Conservation (phyloP, 1,140 invertebrate genomes). For the Orius laevigatus region DNA sequence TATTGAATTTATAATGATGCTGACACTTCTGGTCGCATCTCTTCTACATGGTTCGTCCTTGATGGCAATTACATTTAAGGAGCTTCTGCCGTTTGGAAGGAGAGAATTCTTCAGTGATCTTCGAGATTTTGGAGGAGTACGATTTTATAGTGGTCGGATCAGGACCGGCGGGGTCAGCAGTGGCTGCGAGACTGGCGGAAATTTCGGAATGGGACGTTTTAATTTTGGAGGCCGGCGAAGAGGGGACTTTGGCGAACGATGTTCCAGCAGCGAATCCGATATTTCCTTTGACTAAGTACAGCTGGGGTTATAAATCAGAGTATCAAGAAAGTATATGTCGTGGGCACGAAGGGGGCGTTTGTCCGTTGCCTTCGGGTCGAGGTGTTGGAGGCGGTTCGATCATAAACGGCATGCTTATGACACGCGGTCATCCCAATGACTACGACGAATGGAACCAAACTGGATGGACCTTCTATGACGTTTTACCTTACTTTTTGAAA, state of each 20-base stretch:
- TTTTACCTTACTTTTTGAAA: slow-evolving; percentile 41
- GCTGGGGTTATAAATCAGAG: slow-evolving; percentile 55
- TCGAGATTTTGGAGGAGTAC: slow-evolving; percentile 16
- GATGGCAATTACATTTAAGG: too few relatives aligned
- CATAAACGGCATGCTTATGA: slow-evolving; percentile 36
- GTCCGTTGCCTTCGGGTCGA: slow-evolving; percentile 39
- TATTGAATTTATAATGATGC: too few relatives aligned
- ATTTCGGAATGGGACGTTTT: slow-evolving; percentile 30
- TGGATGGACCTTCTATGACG: slow-evolving; percentile 39
- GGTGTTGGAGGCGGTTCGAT: slow-evolving; percentile 55
- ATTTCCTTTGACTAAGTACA: slow-evolving; percentile 35
- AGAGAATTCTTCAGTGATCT: background rate
- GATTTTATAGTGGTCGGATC: slow-evolving; percentile 31
- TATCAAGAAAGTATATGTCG: slow-evolving; percentile 36
- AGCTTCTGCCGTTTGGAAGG: background rate
- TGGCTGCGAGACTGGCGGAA: slow-evolving; percentile 39
- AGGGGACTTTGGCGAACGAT: slow-evolving; percentile 47
- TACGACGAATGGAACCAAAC: slow-evolving; percentile 59
- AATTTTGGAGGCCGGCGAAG: slow-evolving; percentile 42
- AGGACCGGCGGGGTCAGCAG: slow-evolving; percentile 36
- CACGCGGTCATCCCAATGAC: slow-evolving; percentile 50
- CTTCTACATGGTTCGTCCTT: too few relatives aligned
- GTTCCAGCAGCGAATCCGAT: slow-evolving; percentile 43
- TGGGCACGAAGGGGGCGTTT: slow-evolving; percentile 46
- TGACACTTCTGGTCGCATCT: too few relatives aligned